These are phyloP conservation scores for Synaphobranchus kaupii DNA, from an alignment of 2,797 vertebrate species.

Conservation along the genomic window DNA sequence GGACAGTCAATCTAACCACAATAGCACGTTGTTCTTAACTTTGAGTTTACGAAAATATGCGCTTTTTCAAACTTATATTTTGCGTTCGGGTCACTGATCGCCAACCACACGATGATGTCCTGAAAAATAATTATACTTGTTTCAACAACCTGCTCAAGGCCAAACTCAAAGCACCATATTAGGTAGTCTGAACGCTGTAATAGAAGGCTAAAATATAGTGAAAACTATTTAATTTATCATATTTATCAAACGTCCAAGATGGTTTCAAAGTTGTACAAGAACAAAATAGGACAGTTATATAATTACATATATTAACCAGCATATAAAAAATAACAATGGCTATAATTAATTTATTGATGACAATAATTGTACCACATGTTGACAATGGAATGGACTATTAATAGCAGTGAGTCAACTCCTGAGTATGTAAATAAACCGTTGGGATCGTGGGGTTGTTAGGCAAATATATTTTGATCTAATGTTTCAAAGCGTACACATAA, in stretches of 20 bases:
- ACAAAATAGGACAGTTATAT: background rate
- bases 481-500: slow-evolving; percentile 23
- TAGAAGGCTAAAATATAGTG: background rate
- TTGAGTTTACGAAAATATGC: background rate
- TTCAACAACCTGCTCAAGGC: background rate
- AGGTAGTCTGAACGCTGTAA: background rate
- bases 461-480: background rate
- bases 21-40: background rate
- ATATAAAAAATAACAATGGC: slow-evolving; percentile 20
- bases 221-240: background rate
- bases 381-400: background rate
- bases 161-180: background rate
- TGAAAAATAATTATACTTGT: background rate
- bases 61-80: background rate
- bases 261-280: background rate
- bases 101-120: background rate
- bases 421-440: background rate
- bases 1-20: background rate
- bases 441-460: background rate
- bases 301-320: too few relatives aligned
- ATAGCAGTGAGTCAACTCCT: background rate
- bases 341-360: background rate
- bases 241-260: background rate
- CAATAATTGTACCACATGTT: slow-evolving; percentile 3
- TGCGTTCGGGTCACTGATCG: background rate